Conservation (phyloP, 2,888 invertebrate genomes). For the Hypselothyrea guttata region DNA sequence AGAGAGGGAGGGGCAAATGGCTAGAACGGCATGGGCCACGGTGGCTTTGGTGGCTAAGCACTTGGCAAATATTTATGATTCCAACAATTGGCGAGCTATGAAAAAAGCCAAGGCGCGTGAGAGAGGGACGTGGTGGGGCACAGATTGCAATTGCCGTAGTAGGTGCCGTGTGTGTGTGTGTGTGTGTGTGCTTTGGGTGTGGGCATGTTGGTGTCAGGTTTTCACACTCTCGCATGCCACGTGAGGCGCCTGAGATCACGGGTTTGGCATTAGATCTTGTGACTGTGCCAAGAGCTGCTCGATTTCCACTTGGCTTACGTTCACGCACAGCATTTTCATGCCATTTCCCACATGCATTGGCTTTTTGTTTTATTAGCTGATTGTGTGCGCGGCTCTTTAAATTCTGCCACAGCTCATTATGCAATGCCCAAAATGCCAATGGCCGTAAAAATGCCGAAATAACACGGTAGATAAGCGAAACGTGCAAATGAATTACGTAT, state of each 20-base stretch:
- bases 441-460: constrained; percentile 25
- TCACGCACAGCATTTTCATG: neutral
- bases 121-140: neutral
- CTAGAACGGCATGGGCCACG: neutral
- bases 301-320: constrained; percentile 10
- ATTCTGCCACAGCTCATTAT: constrained; percentile 25
- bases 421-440: constrained; percentile 40
- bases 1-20: too few relatives aligned
- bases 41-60: constrained; percentile 42
- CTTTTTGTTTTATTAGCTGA: too few relatives aligned
- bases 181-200: constrained; percentile 4
- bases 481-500: constrained; percentile 51
- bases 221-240: constrained; percentile 18
- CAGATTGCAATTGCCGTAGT: neutral
- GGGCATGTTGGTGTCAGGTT: constrained; percentile 15
- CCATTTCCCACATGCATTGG: constrained; percentile 1
- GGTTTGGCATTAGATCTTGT: constrained; percentile 32
- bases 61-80: constrained; percentile 50
- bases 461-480: constrained; percentile 35
- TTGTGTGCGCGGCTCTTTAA: too few relatives aligned
- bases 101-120: neutral
- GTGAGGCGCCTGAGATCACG: constrained; percentile 31
- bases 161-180: constrained; percentile 7
- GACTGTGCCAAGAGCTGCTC: constrained; percentile 27
- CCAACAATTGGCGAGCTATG: constrained; percentile 25